Conservation (phyloP, 1,140 invertebrate species). For the Lasaia peninsularis region DNA sequence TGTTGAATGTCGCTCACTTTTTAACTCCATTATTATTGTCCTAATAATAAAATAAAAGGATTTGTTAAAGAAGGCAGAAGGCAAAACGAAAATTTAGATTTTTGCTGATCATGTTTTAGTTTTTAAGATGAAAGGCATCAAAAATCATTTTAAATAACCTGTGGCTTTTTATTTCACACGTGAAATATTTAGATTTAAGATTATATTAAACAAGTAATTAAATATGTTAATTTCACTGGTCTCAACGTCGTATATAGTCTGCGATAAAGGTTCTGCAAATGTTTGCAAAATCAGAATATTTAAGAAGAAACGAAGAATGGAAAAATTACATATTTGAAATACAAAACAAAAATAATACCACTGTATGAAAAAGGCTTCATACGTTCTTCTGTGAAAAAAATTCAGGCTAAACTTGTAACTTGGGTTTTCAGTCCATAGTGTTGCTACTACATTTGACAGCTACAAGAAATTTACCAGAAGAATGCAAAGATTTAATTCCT, state of each 20-base stretch:
- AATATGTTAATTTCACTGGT: constrained; percentile 18
- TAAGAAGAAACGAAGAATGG: constrained; percentile 20
- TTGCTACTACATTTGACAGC: too few relatives aligned
- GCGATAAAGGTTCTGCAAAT: constrained; percentile 32
- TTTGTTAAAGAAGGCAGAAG: constrained; percentile 6
- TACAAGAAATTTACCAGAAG: too few relatives aligned
- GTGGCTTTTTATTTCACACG: constrained; percentile 29
- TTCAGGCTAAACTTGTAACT: too few relatives aligned
- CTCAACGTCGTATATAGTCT: constrained; percentile 23
- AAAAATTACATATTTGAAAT: constrained; percentile 18
- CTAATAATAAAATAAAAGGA: constrained; percentile 21
- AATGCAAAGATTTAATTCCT: too few relatives aligned
- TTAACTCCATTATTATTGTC: constrained; percentile 16
- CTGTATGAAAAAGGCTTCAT: too few relatives aligned
- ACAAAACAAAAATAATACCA: constrained; percentile 16
- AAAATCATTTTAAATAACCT: constrained; percentile 28
- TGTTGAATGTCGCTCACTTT: constrained; percentile 28
- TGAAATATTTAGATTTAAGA: constrained; percentile 27
- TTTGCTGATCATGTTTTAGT: constrained; percentile 26
- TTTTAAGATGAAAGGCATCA: constrained; percentile 27
- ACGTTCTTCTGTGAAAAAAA: too few relatives aligned
- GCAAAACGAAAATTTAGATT: constrained; percentile 1
- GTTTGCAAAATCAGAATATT: constrained; percentile 19
- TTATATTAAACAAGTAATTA: constrained; percentile 11
- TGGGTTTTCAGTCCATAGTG: too few relatives aligned